Evolutionary conservation across 1,140 invertebrate species (phyloP).

Genomic region (Trichonephila inaurata): DNA sequence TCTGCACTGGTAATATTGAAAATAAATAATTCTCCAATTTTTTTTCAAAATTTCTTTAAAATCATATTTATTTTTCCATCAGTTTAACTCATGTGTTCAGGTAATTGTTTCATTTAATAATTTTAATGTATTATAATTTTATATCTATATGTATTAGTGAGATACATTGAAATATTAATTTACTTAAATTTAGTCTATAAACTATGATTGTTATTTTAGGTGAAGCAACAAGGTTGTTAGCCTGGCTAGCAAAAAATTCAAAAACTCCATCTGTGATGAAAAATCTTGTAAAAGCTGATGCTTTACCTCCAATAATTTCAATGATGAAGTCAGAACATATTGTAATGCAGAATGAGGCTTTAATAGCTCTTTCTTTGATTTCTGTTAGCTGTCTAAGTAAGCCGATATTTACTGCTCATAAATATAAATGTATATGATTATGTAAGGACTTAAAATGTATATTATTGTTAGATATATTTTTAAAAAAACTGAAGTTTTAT

Average conservation of each 20-base stretch:
- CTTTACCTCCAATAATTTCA: slow-evolving; percentile 87
- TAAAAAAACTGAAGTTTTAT: too few species aligned
- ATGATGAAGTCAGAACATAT: slow-evolving; percentile 91
- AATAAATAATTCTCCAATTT: too few species aligned
- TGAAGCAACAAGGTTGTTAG: slow-evolving; percentile 90
- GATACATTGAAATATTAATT: background rate
- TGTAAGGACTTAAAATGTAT: background rate
- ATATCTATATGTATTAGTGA: background rate
- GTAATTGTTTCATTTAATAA: too few species aligned
- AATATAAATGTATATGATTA: background rate
- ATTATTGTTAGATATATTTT: too few species aligned
- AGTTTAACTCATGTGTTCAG: too few species aligned
- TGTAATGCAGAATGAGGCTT: slow-evolving; percentile 94
- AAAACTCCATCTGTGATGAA: slow-evolving; percentile 84
- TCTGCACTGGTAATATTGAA: too few species aligned
- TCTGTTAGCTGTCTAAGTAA: slow-evolving; percentile 75
- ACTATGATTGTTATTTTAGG: slow-evolving; percentile 80
- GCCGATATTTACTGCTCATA: background rate
- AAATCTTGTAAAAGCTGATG: slow-evolving; percentile 86
- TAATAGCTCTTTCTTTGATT: slow-evolving; percentile 81
- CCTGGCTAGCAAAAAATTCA: slow-evolving; percentile 90
- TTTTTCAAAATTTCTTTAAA: too few species aligned
- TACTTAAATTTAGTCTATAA: background rate
- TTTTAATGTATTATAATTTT: background rate
- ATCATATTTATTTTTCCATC: too few species aligned